phyloP scores from a whole-genome alignment of 2,888 invertebrate genomes.

The Chamaedrilus cognettii region DNA sequence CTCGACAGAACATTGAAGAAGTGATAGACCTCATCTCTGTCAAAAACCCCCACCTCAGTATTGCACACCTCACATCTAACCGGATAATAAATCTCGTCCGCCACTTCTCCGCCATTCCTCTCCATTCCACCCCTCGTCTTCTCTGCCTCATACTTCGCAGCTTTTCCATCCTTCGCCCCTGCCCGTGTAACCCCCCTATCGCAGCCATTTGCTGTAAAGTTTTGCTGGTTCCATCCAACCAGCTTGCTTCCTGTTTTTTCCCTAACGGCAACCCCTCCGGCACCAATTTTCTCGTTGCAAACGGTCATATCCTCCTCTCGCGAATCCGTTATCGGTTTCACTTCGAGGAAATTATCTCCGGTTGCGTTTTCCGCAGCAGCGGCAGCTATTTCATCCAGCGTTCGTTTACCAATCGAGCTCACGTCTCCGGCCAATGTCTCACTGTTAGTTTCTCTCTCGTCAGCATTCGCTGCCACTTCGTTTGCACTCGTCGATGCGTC shows the following conservation, averaged over 20 bases:
- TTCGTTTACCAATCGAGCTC: not conserved
- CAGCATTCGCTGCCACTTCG: conserved; percentile 21
- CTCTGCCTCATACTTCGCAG: not conserved
- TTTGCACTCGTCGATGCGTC: conserved; percentile 45
- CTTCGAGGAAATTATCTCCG: not conserved
- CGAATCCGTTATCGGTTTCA: not conserved
- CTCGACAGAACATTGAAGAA: conserved; percentile 63
- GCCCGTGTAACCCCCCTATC: not conserved
- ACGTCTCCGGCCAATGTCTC: too few species aligned
- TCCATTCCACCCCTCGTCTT: too few species aligned
- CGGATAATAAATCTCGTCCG: conserved; percentile 61
- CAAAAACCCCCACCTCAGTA: conserved; percentile 65
- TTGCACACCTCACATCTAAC: conserved; percentile 64
- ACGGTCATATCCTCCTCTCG: not conserved
- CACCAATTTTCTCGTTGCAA: too few species aligned
- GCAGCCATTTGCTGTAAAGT: too few species aligned
- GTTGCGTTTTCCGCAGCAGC: not conserved
- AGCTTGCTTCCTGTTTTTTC: not conserved
- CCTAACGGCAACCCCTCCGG: not conserved
- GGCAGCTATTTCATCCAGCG: not conserved
- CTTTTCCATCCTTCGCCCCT: not conserved
- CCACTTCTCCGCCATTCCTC: not conserved
- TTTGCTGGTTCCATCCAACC: too few species aligned
- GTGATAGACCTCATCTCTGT: conserved; percentile 65
- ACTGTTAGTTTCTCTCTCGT: not conserved